A percentile compares a stretch with the other conserved stretches of the same genome.
phyloP scores from a whole-genome alignment of 2,113 vertebrate genomes.

The Orcinus orca region DNA sequence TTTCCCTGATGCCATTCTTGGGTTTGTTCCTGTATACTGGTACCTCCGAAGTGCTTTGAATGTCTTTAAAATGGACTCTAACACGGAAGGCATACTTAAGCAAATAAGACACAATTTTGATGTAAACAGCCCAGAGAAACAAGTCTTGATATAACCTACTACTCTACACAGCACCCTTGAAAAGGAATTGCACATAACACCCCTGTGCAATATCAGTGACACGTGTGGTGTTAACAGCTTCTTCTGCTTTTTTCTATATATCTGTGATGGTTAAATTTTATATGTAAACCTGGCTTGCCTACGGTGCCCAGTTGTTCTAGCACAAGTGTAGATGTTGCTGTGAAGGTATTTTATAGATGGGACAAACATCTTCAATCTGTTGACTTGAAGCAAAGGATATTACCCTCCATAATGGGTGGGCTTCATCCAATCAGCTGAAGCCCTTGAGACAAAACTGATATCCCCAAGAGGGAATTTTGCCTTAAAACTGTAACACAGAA shows the following conservation, averaged over 20 bases:
- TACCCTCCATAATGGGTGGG: neutral
- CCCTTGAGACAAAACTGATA: neutral
- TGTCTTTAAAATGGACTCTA: no score
- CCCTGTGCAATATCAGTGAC: neutral
- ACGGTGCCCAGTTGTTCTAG: neutral
- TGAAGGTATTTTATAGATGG: neutral
- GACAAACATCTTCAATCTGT: neutral
- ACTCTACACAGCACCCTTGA: neutral
- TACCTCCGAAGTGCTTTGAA: neutral
- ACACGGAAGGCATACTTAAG: neutral
- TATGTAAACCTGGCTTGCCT: neutral
- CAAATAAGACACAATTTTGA: neutral
- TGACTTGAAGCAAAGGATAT: neutral
- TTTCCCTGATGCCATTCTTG: neutral
- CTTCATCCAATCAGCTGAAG: neutral
- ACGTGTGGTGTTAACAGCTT: neutral
- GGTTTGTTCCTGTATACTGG: neutral
- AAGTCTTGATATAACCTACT: neutral
- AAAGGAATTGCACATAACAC: neutral
- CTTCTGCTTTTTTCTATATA: neutral
- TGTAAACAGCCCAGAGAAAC: neutral
- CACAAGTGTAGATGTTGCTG: no score
- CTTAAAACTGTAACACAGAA: neutral
- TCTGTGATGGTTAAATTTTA: neutral
- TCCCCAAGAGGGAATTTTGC: neutral